Evolutionary conservation across 2,888 invertebrate genomes (phyloP).

Genomic region (Drosophila monieri): DNA sequence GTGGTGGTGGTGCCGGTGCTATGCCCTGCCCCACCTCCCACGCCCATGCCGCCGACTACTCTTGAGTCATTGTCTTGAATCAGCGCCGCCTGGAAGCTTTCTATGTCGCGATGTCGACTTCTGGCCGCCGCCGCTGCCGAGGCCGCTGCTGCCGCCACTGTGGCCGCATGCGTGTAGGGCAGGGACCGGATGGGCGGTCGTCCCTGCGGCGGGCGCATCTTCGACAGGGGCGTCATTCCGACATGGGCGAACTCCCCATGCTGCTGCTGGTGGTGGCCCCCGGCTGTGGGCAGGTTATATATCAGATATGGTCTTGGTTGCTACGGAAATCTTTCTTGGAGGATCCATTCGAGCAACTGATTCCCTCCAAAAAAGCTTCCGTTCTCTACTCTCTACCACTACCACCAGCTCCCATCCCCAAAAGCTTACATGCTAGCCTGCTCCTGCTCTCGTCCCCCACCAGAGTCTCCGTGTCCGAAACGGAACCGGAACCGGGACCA

Average conservation of each 20-base stretch:
- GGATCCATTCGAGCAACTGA: not conserved
- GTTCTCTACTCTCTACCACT: not conserved
- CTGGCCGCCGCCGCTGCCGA: constrained; percentile 40
- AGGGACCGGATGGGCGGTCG: not conserved
- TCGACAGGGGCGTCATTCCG: no score
- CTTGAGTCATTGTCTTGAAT: not conserved
- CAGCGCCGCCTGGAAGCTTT: not conserved
- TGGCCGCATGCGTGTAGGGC: constrained; percentile 33
- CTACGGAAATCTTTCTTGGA: not conserved
- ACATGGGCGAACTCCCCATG: not conserved
- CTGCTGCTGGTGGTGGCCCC: not conserved
- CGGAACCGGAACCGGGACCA: constrained; percentile 32
- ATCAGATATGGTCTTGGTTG: not conserved
- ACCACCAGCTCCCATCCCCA: not conserved
- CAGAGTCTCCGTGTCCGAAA: constrained; percentile 64
- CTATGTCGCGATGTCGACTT: constrained; percentile 50
- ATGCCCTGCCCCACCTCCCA: not conserved
- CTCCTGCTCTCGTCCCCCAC: constrained; percentile 47
- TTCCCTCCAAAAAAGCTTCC: not conserved
- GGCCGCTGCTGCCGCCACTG: constrained; percentile 62
- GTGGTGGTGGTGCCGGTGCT: constrained; percentile 13
- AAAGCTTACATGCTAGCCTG: constrained; percentile 48
- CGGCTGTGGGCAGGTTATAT: constrained; percentile 23
- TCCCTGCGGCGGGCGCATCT: not conserved
- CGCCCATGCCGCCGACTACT: not conserved